Base-by-base conservation (phyloP, 1,140 invertebrate species). In the Calliphora vicina region DNA sequence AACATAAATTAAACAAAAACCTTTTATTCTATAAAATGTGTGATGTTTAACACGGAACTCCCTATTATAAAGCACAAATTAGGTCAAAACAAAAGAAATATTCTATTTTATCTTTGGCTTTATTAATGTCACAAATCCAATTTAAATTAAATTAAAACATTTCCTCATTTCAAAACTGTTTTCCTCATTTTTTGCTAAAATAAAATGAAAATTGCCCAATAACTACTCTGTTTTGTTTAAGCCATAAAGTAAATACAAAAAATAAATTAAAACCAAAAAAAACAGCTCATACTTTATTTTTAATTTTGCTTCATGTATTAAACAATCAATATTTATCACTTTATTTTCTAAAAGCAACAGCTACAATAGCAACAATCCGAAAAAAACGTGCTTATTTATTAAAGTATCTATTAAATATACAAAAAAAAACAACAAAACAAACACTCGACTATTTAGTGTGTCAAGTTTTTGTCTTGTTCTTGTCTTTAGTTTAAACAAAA, bases 391-490 rank as follows among this genome's bases (percentile, higher is more conserved):
- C 15, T 57, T 67, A 67, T 67, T 67, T 67, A 67, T 67, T 67
- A 67, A 67, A 20, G 20, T 67, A 23, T 67, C 10, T 50, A 50
- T 50, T 23, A 67, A 29, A 29, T 27, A 27, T 2, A 74, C 15
- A 35, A 74, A 35, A 72, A 13, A 26, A 25, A 71, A 26, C n/a
- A n/a, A 72, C 6, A 57, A 57, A 57, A 57, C 15, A 57, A 57
- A 57, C 45, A 57, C 13, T 15, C 15, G 20, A 25, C 9, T 67
- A 35, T 76, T 74, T 43, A 42, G 73, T 42, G 17, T 76, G 73
- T 76, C 73, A 76, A 76, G 73, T 76, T 76, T 35, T 42, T 76
- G 73, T 76, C 73, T 76, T 76, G 73, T 76, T 76, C 73, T 76
- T 76, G 73, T 76, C 73, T 35, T 35, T 35, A 35, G 13, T 17